Conservation (phyloP, 2,888 invertebrate genomes). For the Limnephilus rhombicus region DNA sequence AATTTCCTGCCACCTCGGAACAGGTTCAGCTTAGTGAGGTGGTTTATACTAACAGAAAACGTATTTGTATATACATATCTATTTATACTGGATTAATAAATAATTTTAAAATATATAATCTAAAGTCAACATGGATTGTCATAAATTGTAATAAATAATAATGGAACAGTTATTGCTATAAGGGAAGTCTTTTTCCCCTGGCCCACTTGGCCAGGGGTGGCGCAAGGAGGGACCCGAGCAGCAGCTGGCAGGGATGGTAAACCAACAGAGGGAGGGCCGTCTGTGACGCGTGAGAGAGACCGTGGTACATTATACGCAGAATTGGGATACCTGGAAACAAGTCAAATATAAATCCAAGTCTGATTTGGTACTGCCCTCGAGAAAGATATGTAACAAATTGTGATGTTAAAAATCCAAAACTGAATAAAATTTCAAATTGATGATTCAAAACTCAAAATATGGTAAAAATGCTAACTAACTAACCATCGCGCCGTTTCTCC, state of each 20-base stretch:
- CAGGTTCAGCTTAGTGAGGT: too few species aligned
- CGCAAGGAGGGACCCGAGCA: conserved; percentile 74
- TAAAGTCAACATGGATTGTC: background rate
- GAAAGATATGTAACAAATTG: background rate
- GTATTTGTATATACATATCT: too few species aligned
- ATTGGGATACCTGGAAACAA: conserved; percentile 73
- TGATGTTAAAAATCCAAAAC: too few species aligned
- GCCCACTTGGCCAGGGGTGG: conserved; percentile 74
- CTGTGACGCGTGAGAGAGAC: conserved; percentile 74
- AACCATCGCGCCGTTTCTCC: too few species aligned
- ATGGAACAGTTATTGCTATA: conserved; percentile 37
- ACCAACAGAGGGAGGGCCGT: conserved; percentile 75
- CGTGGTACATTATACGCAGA: conserved; percentile 75
- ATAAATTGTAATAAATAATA: background rate
- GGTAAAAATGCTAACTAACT: too few species aligned
- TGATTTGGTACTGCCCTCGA: background rate
- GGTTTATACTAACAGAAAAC: too few species aligned
- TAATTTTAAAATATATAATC: background rate
- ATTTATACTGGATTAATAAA: too few species aligned
- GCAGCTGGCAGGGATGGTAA: conserved; percentile 77
- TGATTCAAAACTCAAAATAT: too few species aligned
- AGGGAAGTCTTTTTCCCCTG: conserved; percentile 49
- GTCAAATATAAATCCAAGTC: background rate
- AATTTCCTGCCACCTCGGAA: too few species aligned
- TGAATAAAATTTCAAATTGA: too few species aligned